Conservation (phyloP, 2,888 invertebrate species). For the Chirona hameri region DNA sequence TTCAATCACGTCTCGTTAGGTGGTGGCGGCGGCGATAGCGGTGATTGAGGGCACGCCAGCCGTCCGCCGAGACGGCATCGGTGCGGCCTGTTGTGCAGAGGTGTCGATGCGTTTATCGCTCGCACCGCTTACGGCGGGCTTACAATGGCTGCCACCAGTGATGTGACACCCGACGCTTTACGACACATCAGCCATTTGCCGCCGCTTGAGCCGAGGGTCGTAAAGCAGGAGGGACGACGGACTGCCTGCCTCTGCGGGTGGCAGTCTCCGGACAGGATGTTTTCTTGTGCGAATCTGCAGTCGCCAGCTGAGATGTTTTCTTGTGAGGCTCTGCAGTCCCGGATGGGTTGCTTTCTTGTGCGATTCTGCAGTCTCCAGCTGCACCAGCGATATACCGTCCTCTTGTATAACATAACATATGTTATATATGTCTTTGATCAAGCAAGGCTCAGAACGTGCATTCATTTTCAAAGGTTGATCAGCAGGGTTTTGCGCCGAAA, state of each 20-base stretch:
- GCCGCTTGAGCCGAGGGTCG: not conserved
- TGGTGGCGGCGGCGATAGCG: not conserved
- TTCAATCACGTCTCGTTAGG: constrained; percentile 27
- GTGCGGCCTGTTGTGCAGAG: not conserved
- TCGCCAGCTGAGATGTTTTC: not conserved
- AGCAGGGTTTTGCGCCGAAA: too few species aligned
- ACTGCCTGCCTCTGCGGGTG: not conserved
- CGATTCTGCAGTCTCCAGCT: not conserved
- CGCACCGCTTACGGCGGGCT: not conserved
- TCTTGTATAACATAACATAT: too few species aligned
- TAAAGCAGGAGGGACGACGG: not conserved
- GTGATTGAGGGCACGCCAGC: not conserved
- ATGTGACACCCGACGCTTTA: not conserved
- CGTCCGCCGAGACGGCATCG: not conserved
- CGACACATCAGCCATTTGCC: not conserved
- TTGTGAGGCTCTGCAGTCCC: not conserved
- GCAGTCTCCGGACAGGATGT: not conserved
- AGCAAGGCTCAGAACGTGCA: too few species aligned
- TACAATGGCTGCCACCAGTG: not conserved
- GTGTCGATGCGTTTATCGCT: not conserved
- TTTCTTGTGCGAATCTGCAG: not conserved
- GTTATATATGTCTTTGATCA: too few species aligned
- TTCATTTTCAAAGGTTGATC: too few species aligned
- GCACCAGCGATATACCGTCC: too few species aligned
- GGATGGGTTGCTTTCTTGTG: not conserved